Percentiles rank a stretch among this genome's conserved stretches.
These are phyloP conservation scores for Belgica antarctica DNA, from an alignment of 2,888 invertebrate genomes.

Conservation along the genomic window DNA sequence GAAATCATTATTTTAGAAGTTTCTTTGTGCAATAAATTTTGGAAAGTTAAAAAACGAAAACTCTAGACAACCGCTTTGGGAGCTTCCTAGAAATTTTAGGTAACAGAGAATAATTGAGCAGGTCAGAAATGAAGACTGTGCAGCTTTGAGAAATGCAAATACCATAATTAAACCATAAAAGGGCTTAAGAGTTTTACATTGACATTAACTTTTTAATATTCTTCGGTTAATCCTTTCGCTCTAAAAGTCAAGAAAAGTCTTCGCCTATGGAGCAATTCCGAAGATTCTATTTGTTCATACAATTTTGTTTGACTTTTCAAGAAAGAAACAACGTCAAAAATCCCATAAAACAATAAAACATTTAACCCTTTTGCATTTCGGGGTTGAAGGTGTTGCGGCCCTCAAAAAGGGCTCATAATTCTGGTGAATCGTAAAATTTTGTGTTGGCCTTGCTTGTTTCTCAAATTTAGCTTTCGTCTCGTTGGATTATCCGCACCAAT, in stretches of 20 bases:
- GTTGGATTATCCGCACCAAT: not conserved
- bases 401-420: not conserved
- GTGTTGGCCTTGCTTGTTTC: not conserved
- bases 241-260: not conserved
- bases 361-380: constrained; percentile 37
- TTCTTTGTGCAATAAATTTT: not conserved
- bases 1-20: not conserved
- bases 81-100: constrained; percentile 26
- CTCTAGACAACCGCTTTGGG: not conserved
- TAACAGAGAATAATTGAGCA: constrained; percentile 31
- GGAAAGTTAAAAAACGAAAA: not conserved
- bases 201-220: constrained; percentile 42
- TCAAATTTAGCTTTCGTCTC: not conserved
- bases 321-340: constrained; percentile 20
- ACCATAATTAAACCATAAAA: constrained; percentile 43
- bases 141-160: not conserved
- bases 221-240: constrained; percentile 36
- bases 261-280: not conserved
- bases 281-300: no score
- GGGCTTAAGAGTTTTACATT: constrained; percentile 32
- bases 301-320: constrained; percentile 40
- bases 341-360: constrained; percentile 42
- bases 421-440: not conserved
- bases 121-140: constrained; percentile 23
- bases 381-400: constrained; percentile 25